Conservation (phyloP, 2,797 vertebrate species). For the Rhadinocentrus ornatus region DNA sequence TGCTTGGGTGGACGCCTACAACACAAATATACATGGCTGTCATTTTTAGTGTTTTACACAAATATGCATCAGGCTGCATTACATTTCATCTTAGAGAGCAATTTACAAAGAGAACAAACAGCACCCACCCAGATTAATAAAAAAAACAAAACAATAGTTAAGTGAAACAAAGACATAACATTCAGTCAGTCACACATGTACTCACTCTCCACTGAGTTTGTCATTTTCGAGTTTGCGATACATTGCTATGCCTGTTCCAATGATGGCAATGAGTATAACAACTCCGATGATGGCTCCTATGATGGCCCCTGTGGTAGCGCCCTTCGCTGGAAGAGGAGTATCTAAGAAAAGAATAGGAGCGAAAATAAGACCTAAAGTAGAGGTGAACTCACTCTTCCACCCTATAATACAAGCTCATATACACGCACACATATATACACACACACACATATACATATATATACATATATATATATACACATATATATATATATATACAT, state of each 20-base stretch:
- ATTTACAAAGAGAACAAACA: constrained; percentile 4
- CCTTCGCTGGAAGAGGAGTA: constrained; percentile 56
- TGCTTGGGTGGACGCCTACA: constrained; percentile 81
- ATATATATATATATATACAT: too few relatives aligned
- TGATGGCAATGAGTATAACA: constrained; percentile 77
- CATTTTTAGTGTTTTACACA: constrained; percentile 25
- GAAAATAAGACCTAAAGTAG: background rate
- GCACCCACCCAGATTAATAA: background rate
- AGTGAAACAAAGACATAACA: constrained; percentile 12
- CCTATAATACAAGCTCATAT: background rate
- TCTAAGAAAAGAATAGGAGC: constrained; percentile 44
- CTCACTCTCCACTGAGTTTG: constrained; percentile 74
- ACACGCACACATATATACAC: too few relatives aligned
- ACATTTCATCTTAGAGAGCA: constrained; percentile 18
- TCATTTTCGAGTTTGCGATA: constrained; percentile 65
- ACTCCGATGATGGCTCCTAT: constrained; percentile 80
- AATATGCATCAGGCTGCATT: background rate
- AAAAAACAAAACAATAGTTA: background rate
- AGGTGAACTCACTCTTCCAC: too few relatives aligned
- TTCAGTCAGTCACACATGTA: constrained; percentile 24
- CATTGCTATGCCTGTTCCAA: constrained; percentile 73
- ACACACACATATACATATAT: too few relatives aligned
- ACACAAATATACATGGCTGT: constrained; percentile 46
- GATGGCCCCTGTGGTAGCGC: constrained; percentile 71
- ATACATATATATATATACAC: too few relatives aligned